phyloP scores from a whole-genome alignment of 2,113 vertebrate species.

The Microcebus lehilahytsara region DNA sequence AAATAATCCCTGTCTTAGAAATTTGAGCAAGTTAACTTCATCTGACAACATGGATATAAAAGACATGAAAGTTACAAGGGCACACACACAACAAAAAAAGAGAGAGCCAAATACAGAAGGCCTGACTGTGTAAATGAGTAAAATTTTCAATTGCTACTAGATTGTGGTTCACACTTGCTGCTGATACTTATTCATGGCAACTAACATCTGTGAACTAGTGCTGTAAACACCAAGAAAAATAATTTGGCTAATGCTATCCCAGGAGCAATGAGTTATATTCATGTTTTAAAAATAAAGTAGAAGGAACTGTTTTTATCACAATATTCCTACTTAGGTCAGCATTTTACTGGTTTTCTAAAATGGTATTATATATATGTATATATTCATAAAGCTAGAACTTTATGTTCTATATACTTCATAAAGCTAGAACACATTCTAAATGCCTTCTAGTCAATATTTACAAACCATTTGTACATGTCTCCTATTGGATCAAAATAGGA shows the following conservation, averaged over 20 bases:
- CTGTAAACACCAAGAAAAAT: background rate
- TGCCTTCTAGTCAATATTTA: background rate
- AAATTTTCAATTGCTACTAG: background rate
- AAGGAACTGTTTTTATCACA: background rate
- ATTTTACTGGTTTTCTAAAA: background rate
- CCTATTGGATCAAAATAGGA: background rate
- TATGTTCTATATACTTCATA: background rate
- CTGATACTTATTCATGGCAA: background rate
- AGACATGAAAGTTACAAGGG: background rate
- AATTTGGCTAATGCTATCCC: background rate
- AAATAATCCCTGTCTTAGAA: background rate
- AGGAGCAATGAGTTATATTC: background rate
- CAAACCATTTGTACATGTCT: background rate
- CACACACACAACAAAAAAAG: background rate
- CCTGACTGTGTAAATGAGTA: background rate
- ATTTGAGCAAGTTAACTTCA: background rate
- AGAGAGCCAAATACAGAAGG: background rate
- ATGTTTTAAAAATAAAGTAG: conserved; percentile 31
- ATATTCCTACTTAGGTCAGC: background rate
- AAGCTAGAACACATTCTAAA: background rate
- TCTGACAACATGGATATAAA: background rate
- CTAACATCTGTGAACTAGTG: background rate
- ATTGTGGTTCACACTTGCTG: background rate
- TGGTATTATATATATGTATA: background rate
- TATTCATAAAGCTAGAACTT: too few species aligned